Conservation (phyloP, 2,113 vertebrate genomes). For the Theropithecus gelada region DNA sequence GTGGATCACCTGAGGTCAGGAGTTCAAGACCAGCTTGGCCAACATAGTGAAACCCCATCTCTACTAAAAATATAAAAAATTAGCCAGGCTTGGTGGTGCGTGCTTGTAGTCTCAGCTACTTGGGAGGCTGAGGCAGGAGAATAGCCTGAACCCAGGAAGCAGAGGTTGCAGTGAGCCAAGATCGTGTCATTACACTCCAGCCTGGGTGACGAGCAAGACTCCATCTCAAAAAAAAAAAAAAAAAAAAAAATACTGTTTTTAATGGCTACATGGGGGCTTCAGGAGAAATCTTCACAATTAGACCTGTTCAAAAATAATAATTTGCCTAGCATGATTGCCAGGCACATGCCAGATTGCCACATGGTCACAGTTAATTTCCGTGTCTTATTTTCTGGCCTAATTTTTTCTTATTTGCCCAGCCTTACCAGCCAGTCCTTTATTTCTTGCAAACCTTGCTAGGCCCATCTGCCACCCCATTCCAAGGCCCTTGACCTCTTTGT, state of each 20-base stretch:
- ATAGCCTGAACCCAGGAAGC: no score
- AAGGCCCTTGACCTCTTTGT: not conserved
- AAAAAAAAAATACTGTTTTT: not conserved
- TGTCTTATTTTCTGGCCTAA: not conserved
- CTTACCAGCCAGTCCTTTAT: not conserved
- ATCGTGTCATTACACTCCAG: no score
- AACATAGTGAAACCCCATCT: no score
- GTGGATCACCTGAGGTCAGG: no score
- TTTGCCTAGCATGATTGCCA: not conserved
- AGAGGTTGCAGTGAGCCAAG: no score
- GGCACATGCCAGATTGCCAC: not conserved
- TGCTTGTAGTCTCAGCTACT: no score
- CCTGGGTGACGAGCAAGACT: no score
- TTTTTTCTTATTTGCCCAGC: not conserved
- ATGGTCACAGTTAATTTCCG: not conserved
- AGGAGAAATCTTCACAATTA: not conserved
- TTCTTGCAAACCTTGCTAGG: not conserved
- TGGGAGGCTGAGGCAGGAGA: no score
- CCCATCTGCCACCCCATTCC: not conserved
- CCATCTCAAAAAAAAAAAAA: no score
- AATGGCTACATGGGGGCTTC: not conserved
- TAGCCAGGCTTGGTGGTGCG: no score
- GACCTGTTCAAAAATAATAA: not conserved
- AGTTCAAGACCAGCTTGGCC: no score
- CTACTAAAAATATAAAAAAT: no score